Evolutionary conservation across 2,797 vertebrate species (phyloP).

Genomic region (Ptychobarbus kaznakovi): DNA sequence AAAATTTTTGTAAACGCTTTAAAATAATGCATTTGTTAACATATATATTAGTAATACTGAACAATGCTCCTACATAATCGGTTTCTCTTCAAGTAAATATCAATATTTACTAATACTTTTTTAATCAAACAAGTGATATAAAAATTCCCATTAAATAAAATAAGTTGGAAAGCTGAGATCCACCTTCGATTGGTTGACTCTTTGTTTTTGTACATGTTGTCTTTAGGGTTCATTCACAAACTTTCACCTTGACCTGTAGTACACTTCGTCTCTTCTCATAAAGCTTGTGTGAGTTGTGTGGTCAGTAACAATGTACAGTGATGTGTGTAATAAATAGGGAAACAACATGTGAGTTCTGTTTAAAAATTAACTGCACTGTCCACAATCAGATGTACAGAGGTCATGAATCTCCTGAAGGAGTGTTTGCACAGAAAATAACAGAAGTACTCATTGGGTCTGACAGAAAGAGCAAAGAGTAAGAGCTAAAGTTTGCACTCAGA

Average conservation of each 20-base stretch:
- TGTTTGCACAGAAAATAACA: conserved; percentile 6
- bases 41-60: neutral
- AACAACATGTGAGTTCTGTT: conserved; percentile 8
- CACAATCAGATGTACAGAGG: neutral
- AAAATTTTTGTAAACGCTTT: neutral
- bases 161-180: neutral
- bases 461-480: neutral
- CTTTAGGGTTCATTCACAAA: neutral
- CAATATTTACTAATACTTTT: too few relatives aligned
- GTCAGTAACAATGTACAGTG: too few relatives aligned
- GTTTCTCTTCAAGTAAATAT: neutral
- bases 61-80: neutral
- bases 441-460: neutral
- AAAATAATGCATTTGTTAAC: neutral
- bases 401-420: neutral
- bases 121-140: neutral
- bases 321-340: neutral
- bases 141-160: neutral
- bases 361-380: neutral
- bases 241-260: neutral
- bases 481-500: neutral
- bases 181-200: neutral
- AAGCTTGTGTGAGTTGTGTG: neutral
- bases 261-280: neutral
- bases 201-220: neutral